Base-by-base conservation (phyloP, 2,888 invertebrate genomes). In the Xanthia togata region DNA sequence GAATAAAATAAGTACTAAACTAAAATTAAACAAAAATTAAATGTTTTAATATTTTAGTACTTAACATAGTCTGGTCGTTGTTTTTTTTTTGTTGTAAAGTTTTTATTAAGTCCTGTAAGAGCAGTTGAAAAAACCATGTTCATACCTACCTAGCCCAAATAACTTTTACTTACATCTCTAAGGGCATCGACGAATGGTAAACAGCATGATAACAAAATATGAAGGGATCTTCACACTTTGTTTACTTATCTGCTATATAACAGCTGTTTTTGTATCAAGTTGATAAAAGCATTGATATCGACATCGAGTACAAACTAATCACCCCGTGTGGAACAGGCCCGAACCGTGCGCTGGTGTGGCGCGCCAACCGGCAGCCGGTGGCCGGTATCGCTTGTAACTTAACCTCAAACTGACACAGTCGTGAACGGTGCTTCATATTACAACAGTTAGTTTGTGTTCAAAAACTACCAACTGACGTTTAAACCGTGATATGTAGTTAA, bases 401-500 rank as follows among this genome's bases (percentile, higher is more conserved):
- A 96, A 96, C 96, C 96, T 96, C 95, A 96, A 96, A 96, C 94
- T 93, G 95, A 95, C 95, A 95, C 95, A 94, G 95, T 94, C 95
- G 96, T 94, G 95, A 95, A 93, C 93, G 94, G 92, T 94, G 95
- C 94, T 93, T 94, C 94, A 92, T 93, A 93, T 94, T 94, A 94
- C 93, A 92, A 93, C 93, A 92, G 92, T 93, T 92, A 91, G 91
- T 92, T 92, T 92, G 89, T 90, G 91, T 92, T 90, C 90, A 89
- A 92, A 90, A 88, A 89, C 85, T 85, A 83, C 62, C 76, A 83
- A 80, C 78, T 74, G 69, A 82, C 78, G 73, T 73, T 79, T 73
- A 65, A 77, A 72, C 35, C 23, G 65, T 78, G 70, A 44, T 75
- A n/a, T n/a, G n/a, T n/a, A 57, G 70, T 86, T 82, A 67, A 72